phyloP scores from a whole-genome alignment of 1,140 invertebrate species.

The Zaprionus lachaisei region DNA sequence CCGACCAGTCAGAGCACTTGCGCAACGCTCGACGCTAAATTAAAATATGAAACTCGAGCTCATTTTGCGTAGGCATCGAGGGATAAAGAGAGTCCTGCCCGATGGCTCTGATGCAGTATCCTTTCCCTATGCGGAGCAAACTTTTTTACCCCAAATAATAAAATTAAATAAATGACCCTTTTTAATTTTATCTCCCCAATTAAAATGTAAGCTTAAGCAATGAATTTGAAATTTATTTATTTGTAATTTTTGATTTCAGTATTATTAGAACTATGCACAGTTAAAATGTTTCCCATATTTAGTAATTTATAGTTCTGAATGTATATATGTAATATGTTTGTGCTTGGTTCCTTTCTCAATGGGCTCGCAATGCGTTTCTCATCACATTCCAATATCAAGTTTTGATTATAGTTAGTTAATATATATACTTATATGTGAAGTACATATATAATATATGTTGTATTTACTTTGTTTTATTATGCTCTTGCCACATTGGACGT shows the following conservation, averaged over 20 bases:
- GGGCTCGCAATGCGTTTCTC: conserved; percentile 53
- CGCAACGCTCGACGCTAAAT: conserved; percentile 59
- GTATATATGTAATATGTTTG: conserved; percentile 3
- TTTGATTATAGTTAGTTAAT: conserved; percentile 26
- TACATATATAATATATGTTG: not conserved
- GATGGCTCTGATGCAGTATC: not conserved
- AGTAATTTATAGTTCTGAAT: conserved; percentile 9
- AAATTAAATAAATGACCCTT: conserved; percentile 36
- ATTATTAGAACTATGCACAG: conserved; percentile 11
- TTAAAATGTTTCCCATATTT: conserved; percentile 10
- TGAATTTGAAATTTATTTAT: conserved; percentile 22
- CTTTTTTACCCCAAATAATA: conserved; percentile 30
- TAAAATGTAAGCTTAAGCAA: not conserved
- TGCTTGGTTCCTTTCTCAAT: conserved; percentile 14
- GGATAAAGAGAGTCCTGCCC: not conserved
- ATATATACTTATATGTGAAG: not conserved
- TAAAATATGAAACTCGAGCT: conserved; percentile 56
- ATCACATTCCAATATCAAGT: conserved; percentile 52
- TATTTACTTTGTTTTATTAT: too few species aligned
- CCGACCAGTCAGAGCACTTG: conserved; percentile 56
- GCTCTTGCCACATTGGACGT: too few species aligned
- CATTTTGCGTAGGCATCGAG: conserved; percentile 42
- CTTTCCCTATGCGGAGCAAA: conserved; percentile 1
- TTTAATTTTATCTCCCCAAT: conserved; percentile 20
- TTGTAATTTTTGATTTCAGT: conserved; percentile 12